These are phyloP conservation scores for Pachyuromys duprasi DNA, from an alignment of 2,797 vertebrate genomes.

Conservation along the genomic window DNA sequence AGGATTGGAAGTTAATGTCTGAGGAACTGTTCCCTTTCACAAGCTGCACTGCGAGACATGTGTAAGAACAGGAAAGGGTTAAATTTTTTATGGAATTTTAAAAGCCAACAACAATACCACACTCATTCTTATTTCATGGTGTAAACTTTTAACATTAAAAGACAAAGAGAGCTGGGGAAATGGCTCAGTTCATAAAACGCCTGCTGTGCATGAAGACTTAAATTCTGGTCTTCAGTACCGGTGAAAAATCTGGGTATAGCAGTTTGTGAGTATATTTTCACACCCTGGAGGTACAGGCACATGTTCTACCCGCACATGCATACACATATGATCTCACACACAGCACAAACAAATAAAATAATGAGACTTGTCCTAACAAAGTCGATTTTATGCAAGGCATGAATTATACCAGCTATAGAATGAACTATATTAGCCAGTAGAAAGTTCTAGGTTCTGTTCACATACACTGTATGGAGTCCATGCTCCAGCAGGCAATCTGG, in stretches of 20 bases:
- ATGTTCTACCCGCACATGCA: background rate
- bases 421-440: background rate
- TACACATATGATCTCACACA: background rate
- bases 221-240: background rate
- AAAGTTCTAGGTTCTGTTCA: background rate
- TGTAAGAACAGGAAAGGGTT: too few relatives aligned
- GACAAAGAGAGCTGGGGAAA: background rate
- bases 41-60: background rate
- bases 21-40: background rate
- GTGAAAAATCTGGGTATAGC: background rate
- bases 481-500: rapidly evolving
- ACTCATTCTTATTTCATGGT: background rate
- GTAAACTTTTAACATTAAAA: background rate
- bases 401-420: background rate
- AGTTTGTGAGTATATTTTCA: too few relatives aligned
- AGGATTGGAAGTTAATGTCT: background rate
- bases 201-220: background rate
- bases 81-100: background rate
- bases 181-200: too few relatives aligned
- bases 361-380: background rate
- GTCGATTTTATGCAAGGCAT: background rate
- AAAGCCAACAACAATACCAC: background rate
- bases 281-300: background rate
- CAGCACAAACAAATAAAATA: background rate
- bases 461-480: rapidly evolving